Evolutionary conservation across 2,888 invertebrate species (phyloP).

Genomic region (Dichetophora obliterata): DNA sequence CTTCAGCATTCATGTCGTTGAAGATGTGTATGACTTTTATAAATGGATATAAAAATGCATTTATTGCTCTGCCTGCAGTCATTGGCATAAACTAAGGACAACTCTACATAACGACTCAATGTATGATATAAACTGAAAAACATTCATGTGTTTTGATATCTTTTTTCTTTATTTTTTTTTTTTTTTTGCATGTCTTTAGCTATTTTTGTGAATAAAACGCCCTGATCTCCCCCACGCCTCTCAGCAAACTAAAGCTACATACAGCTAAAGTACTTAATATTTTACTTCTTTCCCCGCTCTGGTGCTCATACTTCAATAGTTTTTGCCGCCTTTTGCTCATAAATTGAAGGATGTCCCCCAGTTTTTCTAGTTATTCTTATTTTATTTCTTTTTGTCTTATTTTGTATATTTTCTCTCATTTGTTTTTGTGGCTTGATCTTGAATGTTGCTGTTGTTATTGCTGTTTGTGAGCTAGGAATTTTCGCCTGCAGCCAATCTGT

Average conservation of each 20-base stretch:
- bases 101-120: background rate
- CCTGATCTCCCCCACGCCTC: background rate
- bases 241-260: background rate
- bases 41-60: constrained; percentile 16
- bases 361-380: constrained; percentile 11
- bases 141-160: background rate
- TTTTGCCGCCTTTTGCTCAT: constrained; percentile 25
- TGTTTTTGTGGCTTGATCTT: constrained; percentile 2
- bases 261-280: background rate
- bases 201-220: background rate
- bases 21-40: constrained; percentile 12
- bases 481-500: constrained; percentile 22
- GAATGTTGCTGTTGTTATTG: constrained; percentile 5
- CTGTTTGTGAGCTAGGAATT: background rate
- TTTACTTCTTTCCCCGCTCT: background rate
- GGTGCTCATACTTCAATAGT: constrained; percentile 22
- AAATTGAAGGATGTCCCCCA: constrained; percentile 35
- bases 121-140: background rate
- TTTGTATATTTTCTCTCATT: background rate
- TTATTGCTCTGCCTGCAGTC: constrained; percentile 21
- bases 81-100: background rate
- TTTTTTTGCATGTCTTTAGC: background rate
- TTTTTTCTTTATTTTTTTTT: background rate
- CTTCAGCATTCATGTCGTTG: background rate
- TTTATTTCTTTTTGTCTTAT: background rate